Evolutionary conservation across 2,888 invertebrate species (phyloP).

Genomic region (Hypena proboscidalis): DNA sequence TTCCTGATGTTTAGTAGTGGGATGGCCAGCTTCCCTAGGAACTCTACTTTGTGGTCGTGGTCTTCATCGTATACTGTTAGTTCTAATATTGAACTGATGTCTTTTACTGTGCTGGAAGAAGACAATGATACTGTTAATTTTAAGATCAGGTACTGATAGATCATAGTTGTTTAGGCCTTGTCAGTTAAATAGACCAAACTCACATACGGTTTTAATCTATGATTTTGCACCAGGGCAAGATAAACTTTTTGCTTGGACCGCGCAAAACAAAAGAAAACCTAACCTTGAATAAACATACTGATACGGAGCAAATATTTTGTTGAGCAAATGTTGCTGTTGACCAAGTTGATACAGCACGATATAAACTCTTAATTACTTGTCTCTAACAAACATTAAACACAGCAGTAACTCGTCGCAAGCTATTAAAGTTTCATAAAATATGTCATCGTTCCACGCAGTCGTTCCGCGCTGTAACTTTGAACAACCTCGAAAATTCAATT

Average conservation of each 20-base stretch:
- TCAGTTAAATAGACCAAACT: no score
- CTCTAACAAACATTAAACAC: background rate
- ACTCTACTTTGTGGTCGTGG: conserved; percentile 98
- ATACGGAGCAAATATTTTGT: no score
- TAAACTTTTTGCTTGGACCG: no score
- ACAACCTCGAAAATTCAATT: conserved; percentile 2
- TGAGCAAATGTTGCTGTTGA: no score
- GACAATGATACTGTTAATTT: background rate
- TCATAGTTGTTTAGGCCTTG: no score
- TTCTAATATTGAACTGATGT: conserved; percentile 97
- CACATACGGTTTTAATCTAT: no score
- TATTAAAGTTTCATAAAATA: background rate
- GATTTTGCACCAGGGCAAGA: no score
- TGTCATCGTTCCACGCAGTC: background rate
- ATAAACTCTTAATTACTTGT: background rate
- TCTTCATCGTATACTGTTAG: conserved; percentile 99
- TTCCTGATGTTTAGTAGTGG: conserved; percentile 94
- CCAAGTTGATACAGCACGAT: no score
- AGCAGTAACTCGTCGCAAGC: background rate
- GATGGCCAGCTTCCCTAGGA: conserved; percentile 96
- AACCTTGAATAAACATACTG: no score
- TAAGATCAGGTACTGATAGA: no score
- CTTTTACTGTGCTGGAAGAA: conserved; percentile 92
- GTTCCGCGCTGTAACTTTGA: background rate
- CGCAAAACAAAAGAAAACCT: no score